Base-by-base conservation (phyloP, 1,140 invertebrate genomes). In the Macrotrachela quadricornifera region DNA sequence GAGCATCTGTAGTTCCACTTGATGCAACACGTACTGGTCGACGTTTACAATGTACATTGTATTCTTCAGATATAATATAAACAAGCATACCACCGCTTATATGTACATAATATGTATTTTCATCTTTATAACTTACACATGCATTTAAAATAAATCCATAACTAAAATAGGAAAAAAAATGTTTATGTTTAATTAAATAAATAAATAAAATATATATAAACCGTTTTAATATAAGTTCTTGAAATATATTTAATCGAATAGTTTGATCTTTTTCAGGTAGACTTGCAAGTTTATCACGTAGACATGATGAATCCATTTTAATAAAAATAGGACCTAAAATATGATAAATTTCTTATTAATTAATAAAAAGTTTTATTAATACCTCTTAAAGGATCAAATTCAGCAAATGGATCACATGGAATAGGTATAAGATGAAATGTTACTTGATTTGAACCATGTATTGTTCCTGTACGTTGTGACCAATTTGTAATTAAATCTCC, bases 81-180 rank as follows among this genome's bases (percentile, higher is more conserved):
- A 88, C 78, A 69, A 95, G 95, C 75, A 90, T 85, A 63, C 88
- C 88, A 0, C 88, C 91, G 37, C 83, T 83, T 47, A 84, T 77
- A 67, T 95, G 87, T 37, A 94, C 80, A 63, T 85, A 94, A 54
- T 77, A 57, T 1, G 40, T 46, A 9, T 30, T 14, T 46, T 53
- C 51, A 42, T 53, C 45, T 16, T 53, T 44, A 16, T 15, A 43
- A 17, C 37, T 43, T 21, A 45, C 44, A 42, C 42, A 42, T 42
- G 49, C 37, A 47, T 42, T 58, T 37, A 17, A 36, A 15, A 42
- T 49, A 39, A 40, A 49, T 17, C 56, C 52, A 48, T 41, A 57
- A 30, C 11, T 38, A 13, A 50, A n/a, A 30, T 4, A 30, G 21
- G 8, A 2, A 30, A 30, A 30, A 30, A 4, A 30, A 4, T 30